Percentiles rank a stretch among this genome's conserved stretches.
Evolutionary conservation across 2,797 vertebrate species (phyloP).

Genomic region (Pipistrellus kuhlii): DNA sequence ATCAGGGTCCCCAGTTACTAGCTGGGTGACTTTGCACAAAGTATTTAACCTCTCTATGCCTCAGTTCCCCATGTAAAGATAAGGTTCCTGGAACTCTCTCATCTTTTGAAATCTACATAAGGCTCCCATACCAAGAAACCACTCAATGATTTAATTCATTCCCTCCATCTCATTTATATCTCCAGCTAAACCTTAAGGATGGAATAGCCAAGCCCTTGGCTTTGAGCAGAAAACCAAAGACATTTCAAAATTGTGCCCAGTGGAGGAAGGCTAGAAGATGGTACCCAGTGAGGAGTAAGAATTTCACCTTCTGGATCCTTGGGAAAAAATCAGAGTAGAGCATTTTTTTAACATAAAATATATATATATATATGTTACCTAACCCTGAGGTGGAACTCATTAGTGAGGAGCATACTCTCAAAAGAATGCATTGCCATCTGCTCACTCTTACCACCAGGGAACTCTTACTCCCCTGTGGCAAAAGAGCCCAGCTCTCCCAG

Average conservation of each 20-base stretch:
- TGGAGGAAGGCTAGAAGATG: not conserved
- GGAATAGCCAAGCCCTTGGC: not conserved
- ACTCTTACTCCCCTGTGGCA: not conserved
- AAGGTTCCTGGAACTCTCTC: not conserved
- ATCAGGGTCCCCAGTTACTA: not conserved
- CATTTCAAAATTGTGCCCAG: not conserved
- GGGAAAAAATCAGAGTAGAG: not conserved
- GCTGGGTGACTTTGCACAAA: not conserved
- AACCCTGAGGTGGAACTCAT: not conserved
- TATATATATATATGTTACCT: not conserved
- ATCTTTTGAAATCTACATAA: not conserved
- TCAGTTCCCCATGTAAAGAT: not conserved
- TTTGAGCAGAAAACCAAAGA: slow-evolving; percentile 4
- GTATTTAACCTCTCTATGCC: not conserved
- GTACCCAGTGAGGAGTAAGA: not conserved
- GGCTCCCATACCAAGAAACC: not conserved
- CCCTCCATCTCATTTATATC: not conserved
- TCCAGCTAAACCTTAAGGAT: not conserved
- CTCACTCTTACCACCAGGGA: not conserved
- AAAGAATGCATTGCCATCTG: slow-evolving; percentile 5
- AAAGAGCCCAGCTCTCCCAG: not conserved
- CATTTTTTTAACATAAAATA: not conserved
- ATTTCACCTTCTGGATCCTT: not conserved
- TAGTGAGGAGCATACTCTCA: not conserved
- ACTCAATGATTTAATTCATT: not conserved